Evolutionary conservation across 1,140 invertebrate genomes (phyloP).

Genomic region (Leptinotarsa undecemlineata): DNA sequence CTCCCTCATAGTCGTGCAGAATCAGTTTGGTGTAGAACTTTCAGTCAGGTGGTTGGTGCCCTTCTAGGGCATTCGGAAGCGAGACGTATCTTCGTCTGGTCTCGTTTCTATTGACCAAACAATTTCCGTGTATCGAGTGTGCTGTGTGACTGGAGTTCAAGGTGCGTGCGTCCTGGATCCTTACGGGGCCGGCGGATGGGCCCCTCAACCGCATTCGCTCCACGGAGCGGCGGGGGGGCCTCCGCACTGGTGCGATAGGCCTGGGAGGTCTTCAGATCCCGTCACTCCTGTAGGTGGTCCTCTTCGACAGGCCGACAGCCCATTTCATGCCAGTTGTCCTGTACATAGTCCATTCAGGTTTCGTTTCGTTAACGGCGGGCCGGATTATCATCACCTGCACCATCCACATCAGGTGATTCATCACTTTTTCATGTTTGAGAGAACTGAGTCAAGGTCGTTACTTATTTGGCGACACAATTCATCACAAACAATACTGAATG

Average conservation of each 20-base stretch:
- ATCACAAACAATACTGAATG: no score
- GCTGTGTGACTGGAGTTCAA: neutral
- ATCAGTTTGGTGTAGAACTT: conserved; percentile 14
- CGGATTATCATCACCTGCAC: conserved; percentile 38
- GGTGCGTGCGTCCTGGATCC: conserved; percentile 50
- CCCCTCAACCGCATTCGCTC: conserved; percentile 41
- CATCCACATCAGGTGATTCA: conserved; percentile 38
- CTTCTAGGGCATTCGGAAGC: neutral
- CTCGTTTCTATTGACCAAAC: neutral
- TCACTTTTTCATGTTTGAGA: neutral
- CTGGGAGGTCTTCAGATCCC: conserved; percentile 52
- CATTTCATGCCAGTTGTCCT: conserved; percentile 60
- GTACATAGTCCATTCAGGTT: conserved; percentile 68
- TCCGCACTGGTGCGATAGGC: conserved; percentile 51
- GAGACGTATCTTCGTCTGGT: conserved; percentile 14
- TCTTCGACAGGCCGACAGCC: conserved; percentile 42
- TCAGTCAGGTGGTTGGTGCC: conserved; percentile 13
- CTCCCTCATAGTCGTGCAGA: neutral
- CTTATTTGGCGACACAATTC: no score
- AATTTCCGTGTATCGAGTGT: neutral
- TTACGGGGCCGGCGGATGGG: conserved; percentile 51
- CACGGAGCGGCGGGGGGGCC: conserved; percentile 45
- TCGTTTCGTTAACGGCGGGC: conserved; percentile 62
- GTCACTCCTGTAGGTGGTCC: conserved; percentile 51
- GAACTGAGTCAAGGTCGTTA: neutral